Base-by-base conservation (phyloP, 1,140 invertebrate species). In the Drosophila kohkoa region DNA sequence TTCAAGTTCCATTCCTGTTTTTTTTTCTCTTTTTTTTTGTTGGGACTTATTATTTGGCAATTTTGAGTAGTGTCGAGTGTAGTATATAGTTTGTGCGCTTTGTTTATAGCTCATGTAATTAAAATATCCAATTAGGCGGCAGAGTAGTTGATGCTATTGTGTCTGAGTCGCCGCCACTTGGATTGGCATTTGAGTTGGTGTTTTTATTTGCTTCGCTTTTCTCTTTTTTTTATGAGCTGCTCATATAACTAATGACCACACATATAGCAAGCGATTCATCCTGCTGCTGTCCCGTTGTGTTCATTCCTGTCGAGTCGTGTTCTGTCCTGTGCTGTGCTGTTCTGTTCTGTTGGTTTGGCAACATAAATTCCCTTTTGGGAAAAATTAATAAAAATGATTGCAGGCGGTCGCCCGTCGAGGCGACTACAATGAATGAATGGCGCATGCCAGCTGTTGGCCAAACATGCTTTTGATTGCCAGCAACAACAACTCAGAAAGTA, bases 371-470 rank as follows among this genome's bases (percentile, higher is more conserved):
- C 77, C 76, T 87, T 88, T 88, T 85, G 75, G 71, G 81, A 73
- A 81, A 89, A 88, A 88, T 88, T 88, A 88, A 89, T 89, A 89
- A 89, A 89, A 89, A 89, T 90, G 86, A 89, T 89, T 89, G 85
- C 86, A 79, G 62, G 70, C 82, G 63, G 63, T 57, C 71, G 78
- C 32, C 71, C 71, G 58, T 75, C 58, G 63, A 79, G 45, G 41
- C 69, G 60, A 52, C 64, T 57, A 83, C 75, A 83, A 79, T 79
- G 85, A 88, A 88, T 88, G 85, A 88, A 89, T 89, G 85, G 80
- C 81, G 85, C 85, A 83, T 89, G 81, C 85, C 85, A 88, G 83
- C 85, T 88, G 83, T 88, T 88, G 82, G 82, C 80, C 80, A 87
- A 87, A 87, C 82, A 87, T 88, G 82, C 69, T 87, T 87, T 87